Percentiles rank a stretch among this genome's conserved stretches.
phyloP scores from a whole-genome alignment of 2,113 vertebrate species.

The Mastomys natalensis region DNA sequence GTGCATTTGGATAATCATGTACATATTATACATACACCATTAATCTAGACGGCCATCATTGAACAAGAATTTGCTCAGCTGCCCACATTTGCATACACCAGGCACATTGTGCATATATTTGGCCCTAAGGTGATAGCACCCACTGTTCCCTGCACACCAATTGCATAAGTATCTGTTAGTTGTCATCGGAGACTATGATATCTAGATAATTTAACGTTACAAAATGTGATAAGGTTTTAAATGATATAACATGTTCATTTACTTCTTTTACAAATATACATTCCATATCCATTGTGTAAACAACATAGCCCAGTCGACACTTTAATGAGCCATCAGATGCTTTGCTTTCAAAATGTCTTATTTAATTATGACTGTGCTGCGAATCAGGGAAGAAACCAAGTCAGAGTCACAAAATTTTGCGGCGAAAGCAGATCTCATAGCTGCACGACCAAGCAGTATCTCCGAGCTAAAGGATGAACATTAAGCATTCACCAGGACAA shows the following conservation, averaged over 20 bases:
- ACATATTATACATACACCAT: background rate
- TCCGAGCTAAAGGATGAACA: background rate
- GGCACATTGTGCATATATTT: background rate
- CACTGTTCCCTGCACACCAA: background rate
- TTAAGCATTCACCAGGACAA: background rate
- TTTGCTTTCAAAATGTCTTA: background rate
- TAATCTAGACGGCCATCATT: background rate
- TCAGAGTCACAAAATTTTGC: background rate
- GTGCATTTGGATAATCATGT: background rate
- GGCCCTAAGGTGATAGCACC: background rate
- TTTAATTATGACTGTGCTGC: background rate
- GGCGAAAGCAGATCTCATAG: background rate
- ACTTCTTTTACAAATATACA: background rate
- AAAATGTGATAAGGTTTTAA: background rate
- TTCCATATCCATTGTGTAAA: background rate
- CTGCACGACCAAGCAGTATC: background rate
- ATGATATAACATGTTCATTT: background rate
- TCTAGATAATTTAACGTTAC: background rate
- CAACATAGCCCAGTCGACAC: background rate
- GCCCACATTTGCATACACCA: background rate
- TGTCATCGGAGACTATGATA: background rate
- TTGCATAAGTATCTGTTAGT: background rate
- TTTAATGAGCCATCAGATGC: background rate
- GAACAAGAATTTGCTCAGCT: background rate
- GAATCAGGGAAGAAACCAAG: background rate